A percentile compares a stretch with the other conserved stretches of the same genome.
These are phyloP conservation scores for Philopedon plagiatum DNA, from an alignment of 2,888 invertebrate species.

Conservation along the genomic window DNA sequence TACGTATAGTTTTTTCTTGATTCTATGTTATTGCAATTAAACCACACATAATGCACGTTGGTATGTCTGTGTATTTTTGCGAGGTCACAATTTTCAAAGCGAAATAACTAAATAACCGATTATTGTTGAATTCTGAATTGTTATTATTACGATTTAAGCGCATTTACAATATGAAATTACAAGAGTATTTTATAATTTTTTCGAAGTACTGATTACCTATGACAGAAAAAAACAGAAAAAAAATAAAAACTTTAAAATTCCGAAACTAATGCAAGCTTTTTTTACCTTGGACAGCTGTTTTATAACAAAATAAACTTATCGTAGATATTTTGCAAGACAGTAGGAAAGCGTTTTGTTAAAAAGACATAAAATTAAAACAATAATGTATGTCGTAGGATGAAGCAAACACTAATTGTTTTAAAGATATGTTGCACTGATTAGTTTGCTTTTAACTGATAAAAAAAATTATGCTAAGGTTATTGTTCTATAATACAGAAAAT, in stretches of 20 bases:
- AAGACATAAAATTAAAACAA: constrained; percentile 11
- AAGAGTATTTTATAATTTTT: too few relatives aligned
- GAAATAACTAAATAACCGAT: not conserved
- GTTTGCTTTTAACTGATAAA: too few relatives aligned
- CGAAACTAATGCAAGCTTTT: too few relatives aligned
- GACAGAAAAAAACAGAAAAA: too few relatives aligned
- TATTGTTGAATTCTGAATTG: not conserved
- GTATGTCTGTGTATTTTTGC: not conserved
- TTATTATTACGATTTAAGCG: too few relatives aligned
- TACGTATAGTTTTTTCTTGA: not conserved
- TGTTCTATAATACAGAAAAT: too few relatives aligned
- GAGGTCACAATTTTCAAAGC: constrained; percentile 4
- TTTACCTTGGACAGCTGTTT: too few relatives aligned
- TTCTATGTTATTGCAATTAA: constrained; percentile 5
- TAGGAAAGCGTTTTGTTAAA: not conserved
- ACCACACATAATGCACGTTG: not conserved
- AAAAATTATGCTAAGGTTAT: too few relatives aligned
- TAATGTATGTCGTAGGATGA: constrained; percentile 1
- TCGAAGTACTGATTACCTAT: too few relatives aligned
- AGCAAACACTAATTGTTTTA: not conserved
- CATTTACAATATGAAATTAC: too few relatives aligned
- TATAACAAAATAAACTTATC: not conserved
- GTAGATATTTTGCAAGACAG: not conserved
- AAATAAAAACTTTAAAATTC: too few relatives aligned
- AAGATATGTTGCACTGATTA: not conserved